Base-by-base conservation (phyloP, 2,113 vertebrate species). In the Hyperopisus bebe region DNA sequence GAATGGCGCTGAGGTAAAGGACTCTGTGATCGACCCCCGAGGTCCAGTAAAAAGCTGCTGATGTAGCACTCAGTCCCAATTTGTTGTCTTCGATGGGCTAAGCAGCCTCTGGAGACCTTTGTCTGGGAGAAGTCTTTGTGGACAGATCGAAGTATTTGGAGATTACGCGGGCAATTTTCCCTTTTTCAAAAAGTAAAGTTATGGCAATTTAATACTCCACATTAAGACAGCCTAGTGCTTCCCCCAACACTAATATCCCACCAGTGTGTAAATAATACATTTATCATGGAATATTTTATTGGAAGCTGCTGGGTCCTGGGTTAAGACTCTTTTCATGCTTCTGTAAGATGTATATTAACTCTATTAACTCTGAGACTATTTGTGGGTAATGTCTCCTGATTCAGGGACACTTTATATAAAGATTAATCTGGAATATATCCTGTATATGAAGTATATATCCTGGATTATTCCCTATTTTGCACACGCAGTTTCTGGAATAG, bases 81-180 rank as follows among this genome's bases (percentile, higher is more conserved):
- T 62, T 83, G 87, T 88, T 62, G 74, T 87, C 80, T 83, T 90
- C 51, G 19, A 83, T 19, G 66, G 74, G 19, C 86, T 62, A 88
- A 88, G 42, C 58, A 66, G 90, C 46, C 90, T 47, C 50, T 31
- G 19, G 74, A 84, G 48, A 87, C 50, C 42, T 83, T 19, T 58
- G 84, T 24, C 62, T 42, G 21, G 55, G 13, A 15, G 39, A 31
- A 7, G 8, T 5, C 35, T 15, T 90, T 27, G n/a, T 87, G 85
- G 21, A 19, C 47, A 87, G 46, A 90, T 21, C 24, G 31, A 87
- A 87, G 44, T n/a, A 77, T 53, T 31, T 24, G 15, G 50, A 53
- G 19, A 19, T 87, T 21, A 48, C 17, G 5, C 17, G 3, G n/a
- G 55, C 31, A 31, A 39, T 77, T 70, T 48, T n/a, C 39, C 58